Base-by-base conservation (phyloP, 2,113 vertebrate genomes). In the Zosterops pallidus region DNA sequence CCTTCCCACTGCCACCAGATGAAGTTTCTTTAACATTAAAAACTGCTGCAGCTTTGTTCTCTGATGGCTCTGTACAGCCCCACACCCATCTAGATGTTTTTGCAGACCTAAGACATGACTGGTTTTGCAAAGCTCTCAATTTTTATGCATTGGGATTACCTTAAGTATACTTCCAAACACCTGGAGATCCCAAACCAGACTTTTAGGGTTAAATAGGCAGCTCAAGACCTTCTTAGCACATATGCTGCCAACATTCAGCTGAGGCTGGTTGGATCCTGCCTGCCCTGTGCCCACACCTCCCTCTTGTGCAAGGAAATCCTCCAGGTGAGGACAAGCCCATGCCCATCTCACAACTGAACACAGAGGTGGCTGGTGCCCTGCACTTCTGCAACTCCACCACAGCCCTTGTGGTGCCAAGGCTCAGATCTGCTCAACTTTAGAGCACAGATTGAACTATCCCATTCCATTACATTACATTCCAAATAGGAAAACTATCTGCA, bases 101-200 rank as follows among this genome's bases (percentile, higher is more conserved):
- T 56, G 26, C 59, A 85, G 28, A 18, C 56, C 74, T 26, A 24
- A 44, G 44, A 71, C 9, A 3, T 2, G 14, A 10, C 8, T 16
- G 8, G 2, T 65, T 69, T 60, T 57, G 21, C 52, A 70, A 49
- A 74, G 3, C 9, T 70, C 37, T 70, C 26, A 2, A 3, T 46
- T 75, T 74, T 60, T 62, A 53, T 37, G 31, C 23, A 6, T 15
- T 44, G 25, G 47, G 12, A 25, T n/a, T 24, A 26, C 60, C 25
- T 44, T 53, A 56, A n/a, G 24, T 6, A 6, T 14, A 23, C 11
- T 79, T 85, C 31, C 56, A 39, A 52, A 49, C 9, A 29, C 31
- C 37, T 22, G 37, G 53, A 59, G 2, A n/a, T 11, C 21, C n/a
- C 5, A 1, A 33, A 37, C 6, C 9, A 6, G 11, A 23, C 9